These are phyloP conservation scores for Pollenia labialis DNA, from an alignment of 2,888 invertebrate genomes.

Conservation along the genomic window DNA sequence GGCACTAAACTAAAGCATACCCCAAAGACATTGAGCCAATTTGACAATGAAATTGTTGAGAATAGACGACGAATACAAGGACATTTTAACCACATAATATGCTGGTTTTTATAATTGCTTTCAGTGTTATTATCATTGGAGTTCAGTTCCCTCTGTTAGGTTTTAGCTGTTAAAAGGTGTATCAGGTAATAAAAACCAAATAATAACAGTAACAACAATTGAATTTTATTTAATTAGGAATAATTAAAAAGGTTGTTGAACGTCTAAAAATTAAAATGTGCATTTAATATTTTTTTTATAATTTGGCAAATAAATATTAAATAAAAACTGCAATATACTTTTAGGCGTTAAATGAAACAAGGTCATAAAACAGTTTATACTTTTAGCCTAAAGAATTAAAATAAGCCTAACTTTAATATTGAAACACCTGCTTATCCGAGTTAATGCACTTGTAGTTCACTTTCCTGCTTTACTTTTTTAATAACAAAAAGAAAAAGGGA, in stretches of 20 bases:
- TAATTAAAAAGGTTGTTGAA: slow-evolving; percentile 1
- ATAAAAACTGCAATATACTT: no score
- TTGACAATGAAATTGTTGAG: slow-evolving; percentile 24
- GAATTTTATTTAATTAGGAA: slow-evolving; percentile 14
- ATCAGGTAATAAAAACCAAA: slow-evolving; percentile 1
- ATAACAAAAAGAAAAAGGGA: no score
- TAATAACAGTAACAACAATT: not conserved
- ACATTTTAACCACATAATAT: slow-evolving; percentile 52
- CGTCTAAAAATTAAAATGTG: not conserved
- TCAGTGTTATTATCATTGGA: slow-evolving; percentile 39
- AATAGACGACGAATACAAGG: not conserved
- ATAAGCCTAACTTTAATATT: no score
- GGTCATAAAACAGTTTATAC: no score
- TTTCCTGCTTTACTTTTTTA: no score
- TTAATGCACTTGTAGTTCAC: no score
- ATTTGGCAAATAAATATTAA: no score
- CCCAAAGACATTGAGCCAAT: slow-evolving; percentile 56
- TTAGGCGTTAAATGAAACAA: no score
- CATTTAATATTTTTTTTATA: no score
- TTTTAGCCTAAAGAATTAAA: no score
- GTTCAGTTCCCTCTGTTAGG: not conserved
- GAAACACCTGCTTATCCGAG: no score
- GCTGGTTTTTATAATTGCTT: slow-evolving; percentile 39
- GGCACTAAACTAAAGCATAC: slow-evolving; percentile 47
- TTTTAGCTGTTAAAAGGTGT: not conserved